These are phyloP conservation scores for Microcebus murinus DNA, from an alignment of 2,113 vertebrate species.

Conservation along the genomic window DNA sequence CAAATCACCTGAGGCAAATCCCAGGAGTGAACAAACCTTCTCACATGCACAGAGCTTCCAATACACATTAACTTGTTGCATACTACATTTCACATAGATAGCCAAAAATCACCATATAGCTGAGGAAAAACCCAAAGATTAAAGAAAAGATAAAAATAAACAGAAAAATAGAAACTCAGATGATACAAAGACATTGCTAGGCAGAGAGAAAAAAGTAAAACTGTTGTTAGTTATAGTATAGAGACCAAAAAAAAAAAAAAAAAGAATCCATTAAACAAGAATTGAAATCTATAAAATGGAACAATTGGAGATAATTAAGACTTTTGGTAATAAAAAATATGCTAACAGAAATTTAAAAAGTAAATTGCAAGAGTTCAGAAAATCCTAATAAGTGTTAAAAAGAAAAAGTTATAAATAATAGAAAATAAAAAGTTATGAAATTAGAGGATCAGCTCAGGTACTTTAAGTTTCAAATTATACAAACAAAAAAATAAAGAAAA, in stretches of 20 bases:
- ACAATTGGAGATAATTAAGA: not conserved
- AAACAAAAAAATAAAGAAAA: not conserved
- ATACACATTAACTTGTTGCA: not conserved
- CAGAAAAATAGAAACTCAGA: not conserved
- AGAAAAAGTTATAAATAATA: not conserved
- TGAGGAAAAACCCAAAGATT: not conserved
- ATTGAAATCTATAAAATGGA: not conserved
- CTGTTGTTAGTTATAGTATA: not conserved
- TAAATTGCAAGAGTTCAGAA: not conserved
- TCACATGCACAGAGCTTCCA: not conserved
- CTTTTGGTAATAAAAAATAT: not conserved
- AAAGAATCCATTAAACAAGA: not conserved
- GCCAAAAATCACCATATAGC: not conserved
- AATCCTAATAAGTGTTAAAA: not conserved
- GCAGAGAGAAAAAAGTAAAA: not conserved
- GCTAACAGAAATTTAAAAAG: not conserved
- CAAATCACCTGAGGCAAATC: not conserved
- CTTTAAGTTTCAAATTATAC: not conserved
- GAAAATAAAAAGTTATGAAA: not conserved
- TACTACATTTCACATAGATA: not conserved
- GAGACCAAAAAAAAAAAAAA: not conserved
- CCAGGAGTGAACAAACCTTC: not conserved
- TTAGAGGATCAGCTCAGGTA: not conserved
- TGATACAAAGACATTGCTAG: not conserved
- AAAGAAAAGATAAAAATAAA: not conserved